Conservation (phyloP, 2,888 invertebrate genomes). For the Cylindroiulus punctatus region DNA sequence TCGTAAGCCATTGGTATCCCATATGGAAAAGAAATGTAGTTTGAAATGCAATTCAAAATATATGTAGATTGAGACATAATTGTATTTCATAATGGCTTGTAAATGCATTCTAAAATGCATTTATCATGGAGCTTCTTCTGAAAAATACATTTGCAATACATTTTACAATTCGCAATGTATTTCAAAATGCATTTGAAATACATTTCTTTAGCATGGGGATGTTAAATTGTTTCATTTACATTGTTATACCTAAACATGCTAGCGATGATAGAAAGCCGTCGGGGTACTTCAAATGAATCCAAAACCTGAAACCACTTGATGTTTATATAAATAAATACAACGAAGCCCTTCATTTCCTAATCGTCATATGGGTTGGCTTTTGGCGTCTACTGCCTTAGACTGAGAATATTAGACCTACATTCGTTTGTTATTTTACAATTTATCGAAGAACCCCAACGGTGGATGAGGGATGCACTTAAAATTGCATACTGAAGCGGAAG, state of each 20-base stretch:
- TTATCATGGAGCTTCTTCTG: no score
- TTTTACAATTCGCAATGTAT: no score
- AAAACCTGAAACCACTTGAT: not conserved
- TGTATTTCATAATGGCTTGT: no score
- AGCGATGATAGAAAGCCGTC: not conserved
- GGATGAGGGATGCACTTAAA: not conserved
- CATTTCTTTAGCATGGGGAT: no score
- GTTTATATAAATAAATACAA: not conserved
- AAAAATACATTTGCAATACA: no score
- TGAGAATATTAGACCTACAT: not conserved
- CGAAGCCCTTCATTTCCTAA: not conserved
- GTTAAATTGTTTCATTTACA: not conserved
- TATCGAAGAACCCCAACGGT: not conserved
- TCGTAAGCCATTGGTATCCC: no score
- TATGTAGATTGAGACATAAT: no score
- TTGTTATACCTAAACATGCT: not conserved
- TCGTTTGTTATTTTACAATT: not conserved
- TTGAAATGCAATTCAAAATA: no score
- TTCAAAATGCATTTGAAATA: no score
- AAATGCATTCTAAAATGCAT: no score
- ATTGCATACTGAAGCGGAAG: not conserved
- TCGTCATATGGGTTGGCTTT: not conserved
- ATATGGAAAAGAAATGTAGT: no score
- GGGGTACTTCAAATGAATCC: not conserved
- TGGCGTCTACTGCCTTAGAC: not conserved